These are phyloP conservation scores for Drosophila lini DNA, from an alignment of 1,140 invertebrate species.

Conservation along the genomic window DNA sequence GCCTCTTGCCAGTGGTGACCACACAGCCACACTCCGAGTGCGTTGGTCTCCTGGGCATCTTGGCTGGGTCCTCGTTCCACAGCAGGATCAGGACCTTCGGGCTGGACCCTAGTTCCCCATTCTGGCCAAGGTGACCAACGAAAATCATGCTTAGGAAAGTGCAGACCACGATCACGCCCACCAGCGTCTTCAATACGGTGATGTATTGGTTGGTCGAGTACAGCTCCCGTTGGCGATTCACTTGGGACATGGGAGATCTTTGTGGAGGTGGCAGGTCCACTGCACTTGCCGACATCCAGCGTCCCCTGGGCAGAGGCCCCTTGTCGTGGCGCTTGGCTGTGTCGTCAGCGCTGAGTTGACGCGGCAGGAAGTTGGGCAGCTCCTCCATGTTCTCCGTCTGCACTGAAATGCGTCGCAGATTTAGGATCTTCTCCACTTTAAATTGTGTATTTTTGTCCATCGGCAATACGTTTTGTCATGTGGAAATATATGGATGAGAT, in stretches of 20 bases:
- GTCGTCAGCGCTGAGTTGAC: slow-evolving; percentile 7
- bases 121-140: not conserved
- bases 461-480: not conserved
- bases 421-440: slow-evolving; percentile 42
- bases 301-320: not conserved
- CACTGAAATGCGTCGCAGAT: slow-evolving; percentile 19
- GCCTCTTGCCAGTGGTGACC: slow-evolving; percentile 32
- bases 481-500: not conserved
- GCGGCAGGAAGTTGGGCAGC: slow-evolving; percentile 25
- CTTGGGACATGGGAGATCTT: slow-evolving; percentile 22
- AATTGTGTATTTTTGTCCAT: slow-evolving; percentile 12
- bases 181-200: slow-evolving; percentile 6
- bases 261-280: slow-evolving; percentile 38
- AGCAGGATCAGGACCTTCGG: slow-evolving; percentile 37
- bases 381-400: slow-evolving; percentile 16
- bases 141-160: slow-evolving; percentile 24
- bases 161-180: slow-evolving; percentile 20
- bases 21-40: slow-evolving; percentile 54
- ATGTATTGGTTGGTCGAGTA: slow-evolving; percentile 12
- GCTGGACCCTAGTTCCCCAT: not conserved
- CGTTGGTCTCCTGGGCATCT: not conserved
- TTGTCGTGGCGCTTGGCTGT: not conserved
- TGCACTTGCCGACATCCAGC: slow-evolving; percentile 2
- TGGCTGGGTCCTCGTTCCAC: slow-evolving; percentile 34
- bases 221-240: not conserved